Evolutionary conservation across 2,113 vertebrate genomes (phyloP).

Genomic region (Orycteropus afer): DNA sequence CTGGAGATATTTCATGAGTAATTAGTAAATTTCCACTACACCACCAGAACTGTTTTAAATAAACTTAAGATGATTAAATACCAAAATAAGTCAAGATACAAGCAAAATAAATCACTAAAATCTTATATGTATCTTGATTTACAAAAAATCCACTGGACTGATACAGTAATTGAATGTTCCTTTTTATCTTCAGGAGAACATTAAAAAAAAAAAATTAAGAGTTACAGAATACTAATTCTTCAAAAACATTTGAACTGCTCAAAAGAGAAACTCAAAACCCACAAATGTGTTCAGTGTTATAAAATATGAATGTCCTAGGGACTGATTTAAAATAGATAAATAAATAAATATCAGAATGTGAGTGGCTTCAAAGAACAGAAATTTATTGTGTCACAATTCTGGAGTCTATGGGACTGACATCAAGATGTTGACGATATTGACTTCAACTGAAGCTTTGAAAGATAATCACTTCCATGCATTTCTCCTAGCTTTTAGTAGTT

Average conservation of each 20-base stretch:
- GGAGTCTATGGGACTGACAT: too few relatives aligned
- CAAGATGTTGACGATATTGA: too few relatives aligned
- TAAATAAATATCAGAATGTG: too few relatives aligned
- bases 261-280: not conserved
- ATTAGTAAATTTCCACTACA: not conserved
- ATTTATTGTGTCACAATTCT: too few relatives aligned
- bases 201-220: not conserved
- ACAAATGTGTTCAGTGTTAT: not conserved
- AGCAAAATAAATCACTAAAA: not conserved
- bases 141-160: not conserved
- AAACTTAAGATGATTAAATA: not conserved
- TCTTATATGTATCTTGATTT: not conserved
- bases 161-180: not conserved
- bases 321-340: too few relatives aligned
- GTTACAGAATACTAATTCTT: not conserved
- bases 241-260: not conserved
- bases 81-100: not conserved
- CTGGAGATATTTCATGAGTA: not conserved
- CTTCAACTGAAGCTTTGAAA: too few relatives aligned
- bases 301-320: not conserved
- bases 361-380: too few relatives aligned
- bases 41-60: not conserved
- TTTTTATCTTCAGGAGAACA: not conserved
- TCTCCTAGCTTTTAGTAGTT: too few relatives aligned
- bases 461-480: too few relatives aligned